phyloP scores from a whole-genome alignment of 2,113 vertebrate species.

The Acrocephalus kingi region DNA sequence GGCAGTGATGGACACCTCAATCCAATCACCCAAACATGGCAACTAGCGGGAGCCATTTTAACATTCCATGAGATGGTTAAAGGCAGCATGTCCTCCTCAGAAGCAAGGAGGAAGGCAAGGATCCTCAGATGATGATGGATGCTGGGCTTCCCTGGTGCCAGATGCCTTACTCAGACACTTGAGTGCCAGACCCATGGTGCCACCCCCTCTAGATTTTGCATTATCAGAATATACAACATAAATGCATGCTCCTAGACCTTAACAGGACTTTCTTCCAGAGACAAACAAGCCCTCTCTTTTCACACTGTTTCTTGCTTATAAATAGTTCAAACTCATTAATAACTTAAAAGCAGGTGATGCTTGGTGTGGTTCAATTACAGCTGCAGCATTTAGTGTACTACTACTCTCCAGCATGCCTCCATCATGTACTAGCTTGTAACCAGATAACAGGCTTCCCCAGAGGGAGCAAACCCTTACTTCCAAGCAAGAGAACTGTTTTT shows the following conservation, averaged over 20 bases:
- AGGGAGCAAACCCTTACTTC: neutral
- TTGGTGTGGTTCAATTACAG: conserved; percentile 30
- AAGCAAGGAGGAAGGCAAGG: neutral
- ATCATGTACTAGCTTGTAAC: neutral
- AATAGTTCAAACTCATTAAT: conserved; percentile 58
- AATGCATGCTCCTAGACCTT: neutral
- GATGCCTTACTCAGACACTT: neutral
- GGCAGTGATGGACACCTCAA: neutral
- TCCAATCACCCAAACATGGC: neutral
- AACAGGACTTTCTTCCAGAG: neutral
- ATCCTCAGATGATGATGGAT: neutral
- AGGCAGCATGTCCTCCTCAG: neutral
- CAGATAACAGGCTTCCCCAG: neutral
- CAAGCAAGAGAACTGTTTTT: neutral
- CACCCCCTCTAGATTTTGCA: neutral
- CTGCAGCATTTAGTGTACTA: conserved; percentile 34
- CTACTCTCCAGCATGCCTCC: neutral
- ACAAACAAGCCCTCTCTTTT: neutral
- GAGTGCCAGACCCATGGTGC: neutral
- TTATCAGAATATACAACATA: neutral
- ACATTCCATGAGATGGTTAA: neutral
- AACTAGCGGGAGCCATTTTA: neutral
- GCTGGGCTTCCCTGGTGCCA: neutral
- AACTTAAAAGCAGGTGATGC: conserved; percentile 44
- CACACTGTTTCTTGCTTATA: conserved; percentile 11